Conservation (phyloP, 2,888 invertebrate genomes). For the Pycnomerus fuliginosus region DNA sequence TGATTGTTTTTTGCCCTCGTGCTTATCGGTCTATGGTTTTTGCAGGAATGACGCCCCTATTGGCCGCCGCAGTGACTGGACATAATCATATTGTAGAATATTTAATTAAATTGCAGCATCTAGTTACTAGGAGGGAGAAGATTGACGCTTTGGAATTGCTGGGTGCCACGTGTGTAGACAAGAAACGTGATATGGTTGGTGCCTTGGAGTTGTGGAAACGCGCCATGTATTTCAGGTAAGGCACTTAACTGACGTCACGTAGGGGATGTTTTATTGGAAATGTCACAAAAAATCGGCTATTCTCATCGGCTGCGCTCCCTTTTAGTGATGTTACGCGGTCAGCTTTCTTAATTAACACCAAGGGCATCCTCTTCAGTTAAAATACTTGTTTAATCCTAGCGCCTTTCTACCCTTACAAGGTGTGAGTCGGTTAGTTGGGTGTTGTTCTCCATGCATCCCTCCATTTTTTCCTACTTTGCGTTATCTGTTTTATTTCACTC, state of each 20-base stretch:
- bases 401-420: too few relatives aligned
- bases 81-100: slow-evolving; percentile 93
- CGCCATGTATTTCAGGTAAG: slow-evolving; percentile 83
- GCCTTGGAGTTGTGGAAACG: slow-evolving; percentile 87
- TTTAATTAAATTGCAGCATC: slow-evolving; percentile 70
- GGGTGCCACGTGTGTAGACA: slow-evolving; percentile 96
- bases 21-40: background rate
- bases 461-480: too few relatives aligned
- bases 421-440: too few relatives aligned
- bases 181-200: slow-evolving; percentile 89
- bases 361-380: too few relatives aligned
- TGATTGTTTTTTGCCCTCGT: slow-evolving; percentile 22
- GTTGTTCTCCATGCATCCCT: too few relatives aligned
- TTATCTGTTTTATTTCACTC: too few relatives aligned
- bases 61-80: slow-evolving; percentile 91
- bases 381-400: too few relatives aligned
- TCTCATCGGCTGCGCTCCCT: too few relatives aligned
- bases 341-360: too few relatives aligned
- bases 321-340: too few relatives aligned
- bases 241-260: background rate
- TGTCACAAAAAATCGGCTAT: too few relatives aligned
- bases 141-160: slow-evolving; percentile 89
- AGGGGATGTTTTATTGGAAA: too few relatives aligned
- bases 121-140: slow-evolving; percentile 74
- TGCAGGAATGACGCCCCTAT: slow-evolving; percentile 87